Evolutionary conservation across 2,797 vertebrate genomes (phyloP), one percentile per base, ranked within the genome.

Genomic region (Mustela erminea): DNA sequence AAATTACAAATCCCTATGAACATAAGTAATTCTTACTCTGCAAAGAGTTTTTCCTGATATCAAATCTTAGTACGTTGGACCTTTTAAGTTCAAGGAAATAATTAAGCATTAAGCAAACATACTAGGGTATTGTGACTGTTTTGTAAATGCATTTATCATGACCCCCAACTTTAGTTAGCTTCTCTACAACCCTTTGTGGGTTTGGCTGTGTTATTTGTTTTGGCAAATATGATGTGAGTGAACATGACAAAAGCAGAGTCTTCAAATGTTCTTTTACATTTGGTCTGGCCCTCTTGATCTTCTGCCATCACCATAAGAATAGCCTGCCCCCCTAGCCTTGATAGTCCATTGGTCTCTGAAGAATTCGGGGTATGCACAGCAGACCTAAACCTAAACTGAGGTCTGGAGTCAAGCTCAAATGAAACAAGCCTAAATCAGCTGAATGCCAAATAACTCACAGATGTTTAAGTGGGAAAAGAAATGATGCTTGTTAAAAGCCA

Each of bases 1-100:
- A 90, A 82, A 92, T 77, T 88, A 38, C 70, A 82, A 87, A 88
- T 81, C 80, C 8, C 32, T 90, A n/a, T 46, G 21, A 95, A 90
- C 52, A 81, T 82, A 43, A 96, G 23, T 25, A n/a, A 29, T 87
- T 91, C 68, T 90, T 52, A 87, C 56, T 91, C 17, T 95, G 3
- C 32, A 46, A 82, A 62, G 18, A 64, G 8, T 17, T 82, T 96
- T 94, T 81, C 54, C 41, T 21, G 83, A 64, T 60, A 62, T 25
- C 81, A 15, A 96, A 86, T 64, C 23, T 90, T 93, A 82, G 62
- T 56, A 87, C 93, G 60, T 95, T 97, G 20, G 52, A 62, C 62
- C 83, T 60, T 89, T 60, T 27, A 74, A 52, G 23, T 81, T 93
- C 46, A 82, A 20, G 2, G 15, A 64, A 93, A 85, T 89, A 84